Percentiles rank a stretch among this genome's conserved stretches.
Conservation (phyloP, 2,888 invertebrate genomes). For the Eupithecia dodoneata region DNA sequence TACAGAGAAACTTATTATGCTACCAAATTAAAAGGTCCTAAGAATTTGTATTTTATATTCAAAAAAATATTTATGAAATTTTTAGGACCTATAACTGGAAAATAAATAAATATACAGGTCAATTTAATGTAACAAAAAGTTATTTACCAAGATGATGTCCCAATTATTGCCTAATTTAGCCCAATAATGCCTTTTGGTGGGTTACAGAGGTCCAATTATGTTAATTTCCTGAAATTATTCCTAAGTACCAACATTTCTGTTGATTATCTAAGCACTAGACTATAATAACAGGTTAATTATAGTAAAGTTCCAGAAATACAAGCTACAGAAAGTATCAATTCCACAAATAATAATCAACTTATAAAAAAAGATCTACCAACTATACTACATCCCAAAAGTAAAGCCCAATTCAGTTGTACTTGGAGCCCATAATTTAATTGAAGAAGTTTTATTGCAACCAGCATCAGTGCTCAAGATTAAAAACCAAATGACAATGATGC, state of each 20-base stretch:
- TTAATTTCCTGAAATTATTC: slow-evolving; percentile 74
- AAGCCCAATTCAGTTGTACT: slow-evolving; percentile 50
- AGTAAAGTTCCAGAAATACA: slow-evolving; percentile 33
- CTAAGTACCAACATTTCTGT: slow-evolving; percentile 54
- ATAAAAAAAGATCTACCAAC: slow-evolving; percentile 41
- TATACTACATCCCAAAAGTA: slow-evolving; percentile 45
- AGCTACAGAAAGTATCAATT: slow-evolving; percentile 38
- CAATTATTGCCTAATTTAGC: slow-evolving; percentile 75
- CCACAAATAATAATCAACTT: slow-evolving; percentile 36
- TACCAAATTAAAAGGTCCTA: slow-evolving; percentile 32
- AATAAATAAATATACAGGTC: slow-evolving; percentile 17
- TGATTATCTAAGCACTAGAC: slow-evolving; percentile 44
- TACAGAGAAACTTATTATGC: slow-evolving; percentile 32
- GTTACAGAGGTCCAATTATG: slow-evolving; percentile 64
- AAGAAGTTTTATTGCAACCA: slow-evolving; percentile 24
- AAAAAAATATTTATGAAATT: not conserved
- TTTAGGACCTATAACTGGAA: slow-evolving; percentile 29
- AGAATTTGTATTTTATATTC: not conserved
- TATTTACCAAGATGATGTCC: slow-evolving; percentile 73
- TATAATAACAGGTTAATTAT: slow-evolving; percentile 31
- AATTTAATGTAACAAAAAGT: slow-evolving; percentile 55
- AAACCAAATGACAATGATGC: slow-evolving; percentile 22
- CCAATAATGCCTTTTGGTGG: slow-evolving; percentile 67
- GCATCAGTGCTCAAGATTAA: slow-evolving; percentile 10
- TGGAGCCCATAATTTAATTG: slow-evolving; percentile 43